Evolutionary conservation across 2,888 invertebrate genomes (phyloP).

Genomic region (Drosophila sordidapex): DNA sequence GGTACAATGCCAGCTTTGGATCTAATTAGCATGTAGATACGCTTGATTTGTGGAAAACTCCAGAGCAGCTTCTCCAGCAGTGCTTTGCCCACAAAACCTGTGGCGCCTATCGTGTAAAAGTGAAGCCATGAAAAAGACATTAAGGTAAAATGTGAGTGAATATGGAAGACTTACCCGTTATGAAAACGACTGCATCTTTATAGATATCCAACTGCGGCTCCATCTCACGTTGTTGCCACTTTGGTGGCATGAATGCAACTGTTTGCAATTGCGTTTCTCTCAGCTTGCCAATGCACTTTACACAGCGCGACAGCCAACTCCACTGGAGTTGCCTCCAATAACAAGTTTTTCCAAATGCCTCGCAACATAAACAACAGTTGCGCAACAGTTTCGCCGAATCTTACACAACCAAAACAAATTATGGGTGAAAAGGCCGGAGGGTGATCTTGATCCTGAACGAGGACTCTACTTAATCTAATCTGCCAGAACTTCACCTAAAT

Average conservation of each 20-base stretch:
- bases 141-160: not conserved
- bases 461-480: not conserved
- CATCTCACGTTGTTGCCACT: constrained; percentile 56
- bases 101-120: constrained; percentile 87
- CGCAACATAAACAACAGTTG: constrained; percentile 34
- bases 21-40: constrained; percentile 93
- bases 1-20: constrained; percentile 89
- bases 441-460: not conserved
- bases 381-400: constrained; percentile 38
- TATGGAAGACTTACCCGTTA: constrained; percentile 71
- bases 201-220: constrained; percentile 65
- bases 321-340: constrained; percentile 52
- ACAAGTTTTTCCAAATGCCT: constrained; percentile 61
- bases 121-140: not conserved
- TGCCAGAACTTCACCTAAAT: not conserved
- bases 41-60: constrained; percentile 91
- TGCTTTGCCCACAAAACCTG: constrained; percentile 97
- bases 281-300: constrained; percentile 21
- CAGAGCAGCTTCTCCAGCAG: constrained; percentile 96
- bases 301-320: constrained; percentile 11
- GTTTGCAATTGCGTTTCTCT: constrained; percentile 35
- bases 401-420: constrained; percentile 16
- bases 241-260: constrained; percentile 58
- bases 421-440: not conserved
- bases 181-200: constrained; percentile 78